These are phyloP conservation scores for Chroicocephalus ridibundus DNA, from an alignment of 2,113 vertebrate genomes.

Conservation along the genomic window DNA sequence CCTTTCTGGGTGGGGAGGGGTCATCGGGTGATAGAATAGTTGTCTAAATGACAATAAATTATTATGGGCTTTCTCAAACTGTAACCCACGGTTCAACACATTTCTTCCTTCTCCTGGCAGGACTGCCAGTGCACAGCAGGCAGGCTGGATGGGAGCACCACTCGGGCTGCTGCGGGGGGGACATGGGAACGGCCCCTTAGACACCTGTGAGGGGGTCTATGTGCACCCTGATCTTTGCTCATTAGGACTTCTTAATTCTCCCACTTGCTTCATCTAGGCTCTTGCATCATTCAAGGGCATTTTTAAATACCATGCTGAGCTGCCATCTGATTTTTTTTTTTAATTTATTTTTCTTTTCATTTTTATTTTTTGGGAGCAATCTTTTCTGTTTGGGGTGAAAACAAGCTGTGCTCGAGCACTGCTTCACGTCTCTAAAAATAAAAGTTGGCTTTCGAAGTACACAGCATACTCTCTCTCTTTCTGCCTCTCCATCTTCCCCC, in stretches of 20 bases:
- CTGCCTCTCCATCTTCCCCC: not conserved
- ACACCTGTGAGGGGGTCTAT: not conserved
- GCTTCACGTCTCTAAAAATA: slow-evolving; percentile 45
- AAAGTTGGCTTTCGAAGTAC: slow-evolving; percentile 33
- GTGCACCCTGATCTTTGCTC: not conserved
- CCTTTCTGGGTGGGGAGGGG: too few species aligned
- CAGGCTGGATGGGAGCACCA: rapidly evolving
- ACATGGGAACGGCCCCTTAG: not conserved
- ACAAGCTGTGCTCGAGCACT: not conserved
- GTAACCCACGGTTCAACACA: not conserved
- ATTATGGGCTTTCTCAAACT: too few species aligned
- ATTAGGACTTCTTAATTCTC: not conserved
- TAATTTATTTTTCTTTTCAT: not conserved
- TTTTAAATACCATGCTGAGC: not conserved
- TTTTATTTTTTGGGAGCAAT: not conserved
- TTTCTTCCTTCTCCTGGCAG: not conserved
- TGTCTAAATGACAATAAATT: too few species aligned
- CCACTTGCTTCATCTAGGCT: not conserved
- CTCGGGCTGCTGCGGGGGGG: rapidly evolving
- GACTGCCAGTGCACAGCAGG: not conserved
- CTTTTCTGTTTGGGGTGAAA: not conserved
- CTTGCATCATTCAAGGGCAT: not conserved
- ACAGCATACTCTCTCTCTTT: not conserved
- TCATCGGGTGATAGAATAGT: too few species aligned
- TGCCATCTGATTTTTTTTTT: not conserved